phyloP scores from a whole-genome alignment of 2,888 invertebrate genomes.

The Sinopyrophorus schimmeli region DNA sequence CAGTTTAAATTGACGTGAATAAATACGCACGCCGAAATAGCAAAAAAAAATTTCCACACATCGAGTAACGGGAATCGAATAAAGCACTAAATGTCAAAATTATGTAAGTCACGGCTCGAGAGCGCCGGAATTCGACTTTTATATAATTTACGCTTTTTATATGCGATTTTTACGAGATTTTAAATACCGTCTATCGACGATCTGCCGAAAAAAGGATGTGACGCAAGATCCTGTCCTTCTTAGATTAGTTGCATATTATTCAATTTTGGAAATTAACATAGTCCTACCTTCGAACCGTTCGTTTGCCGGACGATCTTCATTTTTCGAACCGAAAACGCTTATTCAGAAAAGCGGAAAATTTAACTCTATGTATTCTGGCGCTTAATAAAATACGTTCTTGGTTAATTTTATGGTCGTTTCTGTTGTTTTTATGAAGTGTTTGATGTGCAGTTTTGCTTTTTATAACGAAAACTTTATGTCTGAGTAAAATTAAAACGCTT shows the following conservation, averaged over 20 bases:
- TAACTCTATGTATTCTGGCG: background rate
- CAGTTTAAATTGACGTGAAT: too few relatives aligned
- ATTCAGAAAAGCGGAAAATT: background rate
- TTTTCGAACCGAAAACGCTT: background rate
- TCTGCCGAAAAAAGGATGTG: slow-evolving; percentile 8
- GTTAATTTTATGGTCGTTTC: slow-evolving; percentile 8
- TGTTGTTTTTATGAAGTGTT: slow-evolving; percentile 13
- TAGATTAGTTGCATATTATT: slow-evolving; percentile 11
- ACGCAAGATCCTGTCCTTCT: slow-evolving; percentile 9
- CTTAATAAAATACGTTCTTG: slow-evolving; percentile 5
- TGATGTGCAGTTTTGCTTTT: slow-evolving; percentile 9
- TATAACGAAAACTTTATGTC: slow-evolving; percentile 8
- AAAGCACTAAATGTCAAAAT: too few relatives aligned
- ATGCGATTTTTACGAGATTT: too few relatives aligned
- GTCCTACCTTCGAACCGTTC: slow-evolving; percentile 6
- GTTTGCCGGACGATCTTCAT: background rate
- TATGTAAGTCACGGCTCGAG: too few relatives aligned
- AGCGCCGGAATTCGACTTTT: too few relatives aligned
- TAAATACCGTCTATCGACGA: slow-evolving; percentile 6
- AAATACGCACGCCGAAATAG: too few relatives aligned
- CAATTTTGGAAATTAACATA: background rate
- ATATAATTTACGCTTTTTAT: too few relatives aligned
- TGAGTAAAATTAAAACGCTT: slow-evolving; percentile 7
- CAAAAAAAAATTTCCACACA: too few relatives aligned
- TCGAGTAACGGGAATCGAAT: too few relatives aligned